These are phyloP conservation scores for Periophthalmus modestus DNA, from an alignment of 2,113 vertebrate species.

Conservation along the genomic window DNA sequence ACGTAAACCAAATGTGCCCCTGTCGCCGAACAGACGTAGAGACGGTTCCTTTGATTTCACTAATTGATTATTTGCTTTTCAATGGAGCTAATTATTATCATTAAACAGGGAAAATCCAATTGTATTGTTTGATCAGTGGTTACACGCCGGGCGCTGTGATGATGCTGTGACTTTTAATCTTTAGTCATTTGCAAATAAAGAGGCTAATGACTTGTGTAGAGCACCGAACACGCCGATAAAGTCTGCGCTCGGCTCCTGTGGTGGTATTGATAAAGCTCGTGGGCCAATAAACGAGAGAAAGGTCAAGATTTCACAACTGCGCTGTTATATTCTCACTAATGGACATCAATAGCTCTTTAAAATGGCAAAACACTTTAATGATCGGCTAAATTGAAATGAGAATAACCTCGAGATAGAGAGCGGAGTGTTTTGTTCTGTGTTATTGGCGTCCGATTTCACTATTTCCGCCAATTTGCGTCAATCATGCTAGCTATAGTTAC, in stretches of 20 bases:
- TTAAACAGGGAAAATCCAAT: conserved; percentile 13
- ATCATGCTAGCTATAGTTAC: not conserved
- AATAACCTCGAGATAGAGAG: conserved; percentile 32
- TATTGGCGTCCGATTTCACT: not conserved
- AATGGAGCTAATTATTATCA: conserved; percentile 21
- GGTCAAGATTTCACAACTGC: conserved; percentile 57
- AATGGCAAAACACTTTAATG: conserved; percentile 60
- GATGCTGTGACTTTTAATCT: conserved; percentile 31
- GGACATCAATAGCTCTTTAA: conserved; percentile 48
- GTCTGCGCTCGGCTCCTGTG: conserved; percentile 40
- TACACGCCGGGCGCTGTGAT: conserved; percentile 27
- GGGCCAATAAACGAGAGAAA: conserved; percentile 49
- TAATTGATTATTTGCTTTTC: conserved; percentile 39
- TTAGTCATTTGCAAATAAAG: conserved; percentile 36
- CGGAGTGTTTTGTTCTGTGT: conserved; percentile 5
- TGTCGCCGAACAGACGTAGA: conserved; percentile 12
- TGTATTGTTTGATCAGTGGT: conserved; percentile 31
- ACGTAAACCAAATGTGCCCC: not conserved
- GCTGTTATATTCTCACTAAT: conserved; percentile 50
- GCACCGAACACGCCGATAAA: conserved; percentile 56
- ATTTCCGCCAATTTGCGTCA: not conserved
- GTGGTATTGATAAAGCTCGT: conserved; percentile 47
- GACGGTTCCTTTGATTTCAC: conserved; percentile 9
- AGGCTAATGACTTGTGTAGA: conserved; percentile 48
- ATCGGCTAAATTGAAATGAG: conserved; percentile 40